Conservation (phyloP, 2,888 invertebrate species). For the Strigamia crassipes region DNA sequence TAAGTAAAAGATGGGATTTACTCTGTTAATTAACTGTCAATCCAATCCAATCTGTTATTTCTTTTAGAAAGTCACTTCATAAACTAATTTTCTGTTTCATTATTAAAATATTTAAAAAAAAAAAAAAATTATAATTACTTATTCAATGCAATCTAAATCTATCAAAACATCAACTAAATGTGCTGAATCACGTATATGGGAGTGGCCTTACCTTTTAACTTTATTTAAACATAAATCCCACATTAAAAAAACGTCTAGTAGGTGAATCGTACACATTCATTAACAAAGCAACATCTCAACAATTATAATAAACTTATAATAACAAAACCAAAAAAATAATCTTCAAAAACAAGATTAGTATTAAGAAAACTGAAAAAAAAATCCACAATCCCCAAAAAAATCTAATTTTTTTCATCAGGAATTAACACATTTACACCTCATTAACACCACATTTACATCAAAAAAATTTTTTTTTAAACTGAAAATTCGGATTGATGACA, state of each 20-base stretch:
- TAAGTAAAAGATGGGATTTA: background rate
- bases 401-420: background rate
- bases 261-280: slow-evolving; percentile 14
- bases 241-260: background rate
- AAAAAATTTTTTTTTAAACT: background rate
- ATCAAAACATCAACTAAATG: slow-evolving; percentile 17
- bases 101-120: background rate
- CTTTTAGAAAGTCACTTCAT: background rate
- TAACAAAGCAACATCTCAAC: background rate
- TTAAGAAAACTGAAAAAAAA: background rate
- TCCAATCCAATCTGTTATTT: background rate
- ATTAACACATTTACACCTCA: background rate
- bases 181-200: slow-evolving; percentile 25
- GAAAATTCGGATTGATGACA: background rate
- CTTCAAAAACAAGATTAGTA: background rate
- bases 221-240: background rate
- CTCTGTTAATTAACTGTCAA: background rate
- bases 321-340: background rate
- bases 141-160: background rate
- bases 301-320: too few species aligned
- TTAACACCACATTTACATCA: background rate
- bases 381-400: background rate
- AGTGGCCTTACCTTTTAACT: background rate
- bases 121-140: background rate
- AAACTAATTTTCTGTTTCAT: background rate